phyloP scores from a whole-genome alignment of 2,113 vertebrate species.

The Aplodontia rufa region DNA sequence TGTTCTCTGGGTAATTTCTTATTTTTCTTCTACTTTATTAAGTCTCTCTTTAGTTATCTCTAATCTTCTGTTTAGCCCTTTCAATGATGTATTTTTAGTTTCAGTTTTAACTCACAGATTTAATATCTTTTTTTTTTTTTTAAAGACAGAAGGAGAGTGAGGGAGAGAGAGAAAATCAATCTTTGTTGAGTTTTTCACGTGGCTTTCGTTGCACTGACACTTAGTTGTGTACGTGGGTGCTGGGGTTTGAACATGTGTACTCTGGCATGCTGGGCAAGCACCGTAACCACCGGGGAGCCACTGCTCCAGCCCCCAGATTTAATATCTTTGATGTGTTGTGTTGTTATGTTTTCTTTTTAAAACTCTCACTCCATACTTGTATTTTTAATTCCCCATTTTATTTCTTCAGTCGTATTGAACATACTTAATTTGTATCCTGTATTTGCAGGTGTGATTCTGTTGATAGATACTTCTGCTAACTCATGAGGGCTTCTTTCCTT shows the following conservation, averaged over 20 bases:
- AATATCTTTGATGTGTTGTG: too few species aligned
- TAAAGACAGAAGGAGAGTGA: neutral
- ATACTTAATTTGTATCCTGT: neutral
- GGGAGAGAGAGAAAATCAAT: too few species aligned
- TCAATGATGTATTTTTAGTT: neutral
- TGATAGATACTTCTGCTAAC: neutral
- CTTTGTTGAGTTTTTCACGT: too few species aligned
- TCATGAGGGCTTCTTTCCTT: neutral
- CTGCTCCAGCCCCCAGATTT: too few species aligned
- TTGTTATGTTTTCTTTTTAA: neutral
- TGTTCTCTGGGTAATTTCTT: constrained; percentile 9
- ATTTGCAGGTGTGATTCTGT: neutral
- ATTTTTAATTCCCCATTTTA: neutral
- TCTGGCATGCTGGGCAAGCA: too few species aligned
- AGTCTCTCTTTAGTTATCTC: neutral
- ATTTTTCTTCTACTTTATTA: neutral
- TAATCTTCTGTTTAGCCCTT: neutral
- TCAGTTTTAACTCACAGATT: neutral
- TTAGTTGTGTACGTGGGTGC: too few species aligned
- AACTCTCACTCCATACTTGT: neutral
- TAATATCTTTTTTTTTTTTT: neutral
- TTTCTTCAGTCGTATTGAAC: neutral
- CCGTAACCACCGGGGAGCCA: too few species aligned
- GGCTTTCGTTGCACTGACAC: too few species aligned
- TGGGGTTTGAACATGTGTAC: too few species aligned